phyloP scores from a whole-genome alignment of 2,888 invertebrate species.

The Macrosoma leucophasiata region DNA sequence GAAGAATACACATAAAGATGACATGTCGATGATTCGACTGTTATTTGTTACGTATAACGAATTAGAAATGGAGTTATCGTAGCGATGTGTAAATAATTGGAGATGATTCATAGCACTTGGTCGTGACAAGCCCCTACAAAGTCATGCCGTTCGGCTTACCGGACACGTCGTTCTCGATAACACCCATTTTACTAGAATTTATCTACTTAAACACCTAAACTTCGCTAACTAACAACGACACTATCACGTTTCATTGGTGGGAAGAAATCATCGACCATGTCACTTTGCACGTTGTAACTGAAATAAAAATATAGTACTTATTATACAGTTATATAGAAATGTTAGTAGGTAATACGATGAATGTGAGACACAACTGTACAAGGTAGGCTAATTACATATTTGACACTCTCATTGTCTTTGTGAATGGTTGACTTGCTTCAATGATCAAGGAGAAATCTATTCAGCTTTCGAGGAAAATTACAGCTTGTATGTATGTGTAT shows the following conservation, averaged over 20 bases:
- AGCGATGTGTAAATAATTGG: constrained; percentile 13
- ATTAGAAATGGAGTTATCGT: constrained; percentile 24
- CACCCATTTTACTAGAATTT: constrained; percentile 34
- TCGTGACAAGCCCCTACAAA: constrained; percentile 47
- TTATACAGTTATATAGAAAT: constrained; percentile 8
- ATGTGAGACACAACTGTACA: constrained; percentile 14
- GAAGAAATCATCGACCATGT: constrained; percentile 95
- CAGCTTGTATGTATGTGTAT: too few species aligned
- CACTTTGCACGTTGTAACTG: constrained; percentile 95
- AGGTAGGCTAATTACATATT: too few species aligned
- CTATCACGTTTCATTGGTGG: constrained; percentile 76
- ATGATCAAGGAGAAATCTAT: too few species aligned
- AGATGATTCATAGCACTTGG: constrained; percentile 28
- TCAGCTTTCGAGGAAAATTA: too few species aligned
- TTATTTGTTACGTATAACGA: constrained; percentile 39
- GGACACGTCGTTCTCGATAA: constrained; percentile 39
- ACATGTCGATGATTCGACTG: constrained; percentile 59
- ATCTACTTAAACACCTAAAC: constrained; percentile 35
- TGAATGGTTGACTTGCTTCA: too few species aligned
- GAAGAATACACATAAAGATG: constrained; percentile 38
- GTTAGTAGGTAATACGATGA: constrained; percentile 13
- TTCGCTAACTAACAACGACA: constrained; percentile 57
- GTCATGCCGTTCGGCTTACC: constrained; percentile 70
- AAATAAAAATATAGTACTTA: constrained; percentile 79
- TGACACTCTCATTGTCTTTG: too few species aligned